phyloP scores from a whole-genome alignment of 2,888 invertebrate genomes.

The Leuctra nigra region DNA sequence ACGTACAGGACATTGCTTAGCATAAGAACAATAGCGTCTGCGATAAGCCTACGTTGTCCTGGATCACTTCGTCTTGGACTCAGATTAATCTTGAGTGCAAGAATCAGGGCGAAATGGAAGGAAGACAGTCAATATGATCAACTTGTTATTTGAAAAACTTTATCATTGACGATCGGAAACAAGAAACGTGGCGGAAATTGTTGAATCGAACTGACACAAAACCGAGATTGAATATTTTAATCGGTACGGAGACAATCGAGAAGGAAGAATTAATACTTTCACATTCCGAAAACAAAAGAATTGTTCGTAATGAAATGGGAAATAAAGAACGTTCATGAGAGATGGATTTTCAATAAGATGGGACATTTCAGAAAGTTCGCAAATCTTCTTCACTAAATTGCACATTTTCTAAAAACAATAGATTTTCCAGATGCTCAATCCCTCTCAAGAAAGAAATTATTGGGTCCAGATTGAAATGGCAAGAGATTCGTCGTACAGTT shows the following conservation, averaged over 20 bases:
- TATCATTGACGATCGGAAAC: background rate
- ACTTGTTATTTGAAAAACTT: background rate
- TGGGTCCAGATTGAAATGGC: conserved; percentile 18
- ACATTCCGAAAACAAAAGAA: conserved; percentile 21
- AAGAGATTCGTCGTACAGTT: background rate
- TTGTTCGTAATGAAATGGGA: conserved; percentile 20
- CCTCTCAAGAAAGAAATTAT: conserved; percentile 20
- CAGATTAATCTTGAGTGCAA: too few species aligned
- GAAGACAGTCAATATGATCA: too few species aligned
- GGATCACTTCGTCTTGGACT: too few species aligned
- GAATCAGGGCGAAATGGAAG: too few species aligned
- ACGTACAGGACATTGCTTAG: background rate
- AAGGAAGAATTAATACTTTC: conserved; percentile 21
- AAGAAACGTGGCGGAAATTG: background rate
- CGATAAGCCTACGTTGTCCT: too few species aligned
- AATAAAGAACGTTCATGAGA: conserved; percentile 14
- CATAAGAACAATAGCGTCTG: too few species aligned
- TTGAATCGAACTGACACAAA: background rate
- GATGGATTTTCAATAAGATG: conserved; percentile 13
- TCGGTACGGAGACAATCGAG: background rate
- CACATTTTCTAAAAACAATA: conserved; percentile 21
- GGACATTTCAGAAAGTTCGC: conserved; percentile 13
- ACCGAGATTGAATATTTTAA: conserved; percentile 10
- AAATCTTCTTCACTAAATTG: conserved; percentile 20
- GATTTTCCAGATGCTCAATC: conserved; percentile 17